Conservation (phyloP, 2,888 invertebrate species). For the Brachylomia viminalis region DNA sequence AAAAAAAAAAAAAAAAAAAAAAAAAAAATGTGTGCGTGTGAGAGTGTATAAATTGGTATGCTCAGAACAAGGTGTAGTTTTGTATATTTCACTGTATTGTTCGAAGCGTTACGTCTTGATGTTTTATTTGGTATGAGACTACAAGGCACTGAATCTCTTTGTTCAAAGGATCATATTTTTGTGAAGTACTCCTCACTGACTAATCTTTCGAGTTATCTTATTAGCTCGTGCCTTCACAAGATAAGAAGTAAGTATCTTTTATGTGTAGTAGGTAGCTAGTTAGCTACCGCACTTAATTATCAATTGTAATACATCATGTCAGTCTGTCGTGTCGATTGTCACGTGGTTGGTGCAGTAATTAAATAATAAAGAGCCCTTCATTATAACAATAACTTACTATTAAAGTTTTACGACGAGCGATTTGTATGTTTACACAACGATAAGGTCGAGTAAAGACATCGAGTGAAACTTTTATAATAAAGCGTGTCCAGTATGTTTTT, state of each 20-base stretch:
- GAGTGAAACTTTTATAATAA: neutral
- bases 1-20: too few relatives aligned
- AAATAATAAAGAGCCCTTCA: conserved; percentile 31
- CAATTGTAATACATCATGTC: conserved; percentile 12
- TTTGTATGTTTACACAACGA: conserved; percentile 14
- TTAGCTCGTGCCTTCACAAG: neutral
- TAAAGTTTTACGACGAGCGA: conserved; percentile 22
- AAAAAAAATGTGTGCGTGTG: too few relatives aligned
- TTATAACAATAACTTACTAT: conserved; percentile 39
- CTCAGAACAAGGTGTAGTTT: too few relatives aligned
- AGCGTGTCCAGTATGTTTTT: neutral
- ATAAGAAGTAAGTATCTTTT: neutral
- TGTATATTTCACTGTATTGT: too few relatives aligned
- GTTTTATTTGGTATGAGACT: too few relatives aligned
- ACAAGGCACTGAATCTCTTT: too few relatives aligned
- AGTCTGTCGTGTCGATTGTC: conserved; percentile 29
- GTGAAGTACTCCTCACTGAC: neutral
- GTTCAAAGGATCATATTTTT: neutral
- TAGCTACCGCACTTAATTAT: conserved; percentile 1
- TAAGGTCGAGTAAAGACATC: neutral
- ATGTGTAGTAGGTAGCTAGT: neutral
- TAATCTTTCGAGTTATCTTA: neutral
- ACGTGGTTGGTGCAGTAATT: conserved; percentile 31
- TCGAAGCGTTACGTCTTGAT: too few relatives aligned
- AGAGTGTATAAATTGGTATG: too few relatives aligned